These are phyloP conservation scores for Colletes latitarsis DNA, from an alignment of 1,140 invertebrate genomes.

Conservation along the genomic window DNA sequence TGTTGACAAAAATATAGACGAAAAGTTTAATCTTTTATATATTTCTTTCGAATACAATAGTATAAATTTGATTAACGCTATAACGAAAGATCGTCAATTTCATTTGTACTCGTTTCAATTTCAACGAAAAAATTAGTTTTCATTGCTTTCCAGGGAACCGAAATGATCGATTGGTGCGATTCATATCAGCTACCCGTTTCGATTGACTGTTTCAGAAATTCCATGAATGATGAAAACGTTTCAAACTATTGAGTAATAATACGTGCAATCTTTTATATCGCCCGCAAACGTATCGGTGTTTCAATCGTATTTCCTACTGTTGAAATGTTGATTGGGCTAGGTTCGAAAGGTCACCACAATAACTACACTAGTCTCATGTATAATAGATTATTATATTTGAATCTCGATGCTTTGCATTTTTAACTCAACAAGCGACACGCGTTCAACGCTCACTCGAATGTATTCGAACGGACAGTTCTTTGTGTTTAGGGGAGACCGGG, in stretches of 20 bases:
- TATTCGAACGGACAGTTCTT: too few species aligned
- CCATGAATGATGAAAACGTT: slow-evolving; percentile 26
- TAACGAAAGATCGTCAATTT: background rate
- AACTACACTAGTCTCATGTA: too few species aligned
- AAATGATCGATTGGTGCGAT: slow-evolving; percentile 16
- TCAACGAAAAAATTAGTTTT: slow-evolving; percentile 10
- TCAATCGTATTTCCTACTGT: slow-evolving; percentile 18
- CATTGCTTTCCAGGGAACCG: background rate
- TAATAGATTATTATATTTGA: too few species aligned
- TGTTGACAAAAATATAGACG: too few species aligned
- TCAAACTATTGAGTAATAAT: slow-evolving; percentile 13
- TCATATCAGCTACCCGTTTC: slow-evolving; percentile 15
- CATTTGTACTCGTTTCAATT: background rate
- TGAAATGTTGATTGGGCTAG: too few species aligned
- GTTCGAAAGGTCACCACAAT: too few species aligned
- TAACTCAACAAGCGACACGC: too few species aligned
- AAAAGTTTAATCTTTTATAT: too few species aligned
- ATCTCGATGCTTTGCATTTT: too few species aligned
- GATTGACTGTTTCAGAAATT: slow-evolving; percentile 34
- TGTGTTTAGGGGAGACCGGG: too few species aligned
- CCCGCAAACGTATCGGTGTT: slow-evolving; percentile 16
- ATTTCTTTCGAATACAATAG: background rate
- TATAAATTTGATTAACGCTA: background rate
- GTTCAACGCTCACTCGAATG: too few species aligned
- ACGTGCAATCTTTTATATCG: background rate